phyloP scores from a whole-genome alignment of 1,140 invertebrate species.

The Ctenoplectra terminalis region DNA sequence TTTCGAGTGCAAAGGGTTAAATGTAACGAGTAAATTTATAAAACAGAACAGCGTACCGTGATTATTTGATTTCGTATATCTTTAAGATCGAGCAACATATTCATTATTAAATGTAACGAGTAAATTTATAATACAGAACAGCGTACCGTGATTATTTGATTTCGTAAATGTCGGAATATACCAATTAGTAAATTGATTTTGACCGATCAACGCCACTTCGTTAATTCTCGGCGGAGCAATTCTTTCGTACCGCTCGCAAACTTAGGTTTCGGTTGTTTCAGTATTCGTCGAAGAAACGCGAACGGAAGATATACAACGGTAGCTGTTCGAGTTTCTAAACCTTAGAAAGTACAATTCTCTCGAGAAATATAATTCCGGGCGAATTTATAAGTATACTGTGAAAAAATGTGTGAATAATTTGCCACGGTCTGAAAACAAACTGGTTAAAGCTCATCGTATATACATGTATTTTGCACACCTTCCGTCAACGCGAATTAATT shows the following conservation, averaged over 20 bases:
- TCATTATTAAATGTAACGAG: no score
- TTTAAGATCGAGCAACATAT: background rate
- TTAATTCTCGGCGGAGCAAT: conserved; percentile 37
- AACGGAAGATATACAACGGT: no score
- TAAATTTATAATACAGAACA: conserved; percentile 20
- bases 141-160: conserved; percentile 39
- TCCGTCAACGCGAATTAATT: conserved; percentile 37
- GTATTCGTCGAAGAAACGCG: background rate
- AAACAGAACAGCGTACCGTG: no score
- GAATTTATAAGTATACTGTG: background rate
- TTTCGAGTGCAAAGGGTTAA: no score
- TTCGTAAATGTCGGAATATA: conserved; percentile 44
- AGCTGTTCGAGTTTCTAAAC: no score
- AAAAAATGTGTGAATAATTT: background rate
- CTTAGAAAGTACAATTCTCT: background rate
- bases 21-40: no score
- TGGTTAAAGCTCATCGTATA: no score
- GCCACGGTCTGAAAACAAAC: no score
- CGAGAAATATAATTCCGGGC: background rate
- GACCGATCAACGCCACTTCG: conserved; percentile 35
- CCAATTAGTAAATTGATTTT: conserved; percentile 71
- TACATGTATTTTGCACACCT: no score
- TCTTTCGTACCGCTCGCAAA: conserved; percentile 38
- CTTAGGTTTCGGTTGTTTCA: background rate
- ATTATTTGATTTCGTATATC: no score